These are phyloP conservation scores for Mormyrops attenuatus DNA, from an alignment of 2,797 vertebrate species.

Conservation along the genomic window DNA sequence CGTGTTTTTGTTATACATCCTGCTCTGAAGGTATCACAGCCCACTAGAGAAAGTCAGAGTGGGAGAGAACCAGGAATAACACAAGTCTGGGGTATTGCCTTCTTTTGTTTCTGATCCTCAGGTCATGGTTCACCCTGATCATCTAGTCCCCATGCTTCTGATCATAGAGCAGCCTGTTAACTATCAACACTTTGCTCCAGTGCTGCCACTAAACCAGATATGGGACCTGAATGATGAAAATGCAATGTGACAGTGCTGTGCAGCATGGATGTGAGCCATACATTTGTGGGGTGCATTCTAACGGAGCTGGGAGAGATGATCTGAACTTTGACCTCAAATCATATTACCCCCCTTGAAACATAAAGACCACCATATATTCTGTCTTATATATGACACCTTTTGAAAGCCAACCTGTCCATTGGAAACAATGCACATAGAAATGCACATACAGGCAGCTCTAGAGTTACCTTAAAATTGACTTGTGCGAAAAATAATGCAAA, in stretches of 20 bases:
- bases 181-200: neutral
- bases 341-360: neutral
- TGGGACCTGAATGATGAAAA: neutral
- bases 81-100: neutral
- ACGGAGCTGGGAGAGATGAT: neutral
- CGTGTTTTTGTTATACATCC: neutral
- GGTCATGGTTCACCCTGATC: neutral
- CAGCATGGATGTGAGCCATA: neutral
- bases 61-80: neutral
- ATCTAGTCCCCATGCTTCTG: neutral
- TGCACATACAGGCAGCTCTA: neutral
- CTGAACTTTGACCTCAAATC: neutral
- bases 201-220: neutral
- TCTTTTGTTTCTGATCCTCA: neutral
- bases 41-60: neutral
- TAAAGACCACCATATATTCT: too few relatives aligned
- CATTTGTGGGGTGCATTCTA: neutral
- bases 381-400: too few relatives aligned
- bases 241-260: too few relatives aligned
- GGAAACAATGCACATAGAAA: neutral
- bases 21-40: neutral
- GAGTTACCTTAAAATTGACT: neutral
- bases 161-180: neutral
- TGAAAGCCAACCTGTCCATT: too few relatives aligned
- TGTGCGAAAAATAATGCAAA: neutral